phyloP scores from a whole-genome alignment of 2,888 invertebrate species.

The Eurois occulta region DNA sequence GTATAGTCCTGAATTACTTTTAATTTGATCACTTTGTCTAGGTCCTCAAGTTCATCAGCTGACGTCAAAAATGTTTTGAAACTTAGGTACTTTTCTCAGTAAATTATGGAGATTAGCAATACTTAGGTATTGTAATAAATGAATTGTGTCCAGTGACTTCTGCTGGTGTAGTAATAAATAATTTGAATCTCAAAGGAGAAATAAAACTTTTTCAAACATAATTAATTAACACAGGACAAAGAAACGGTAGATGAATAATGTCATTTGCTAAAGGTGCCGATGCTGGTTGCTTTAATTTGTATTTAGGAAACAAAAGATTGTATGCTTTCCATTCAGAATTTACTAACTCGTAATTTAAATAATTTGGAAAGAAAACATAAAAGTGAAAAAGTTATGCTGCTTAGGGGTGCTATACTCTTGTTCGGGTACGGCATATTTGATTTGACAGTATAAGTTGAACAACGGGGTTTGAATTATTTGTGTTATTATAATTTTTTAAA shows the following conservation, averaged over 20 bases:
- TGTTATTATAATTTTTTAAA: too few relatives aligned
- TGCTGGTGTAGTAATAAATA: constrained; percentile 26
- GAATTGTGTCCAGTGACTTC: background rate
- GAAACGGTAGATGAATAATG: constrained; percentile 38
- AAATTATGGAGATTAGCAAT: background rate
- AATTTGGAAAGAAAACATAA: background rate
- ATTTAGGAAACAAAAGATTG: constrained; percentile 14
- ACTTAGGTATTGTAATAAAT: background rate
- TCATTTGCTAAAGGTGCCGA: constrained; percentile 26
- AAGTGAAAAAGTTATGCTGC: background rate
- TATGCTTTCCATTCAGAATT: background rate
- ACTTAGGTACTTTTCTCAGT: background rate
- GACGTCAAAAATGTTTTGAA: background rate
- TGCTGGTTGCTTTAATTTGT: constrained; percentile 9
- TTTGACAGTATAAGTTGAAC: background rate
- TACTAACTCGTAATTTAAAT: background rate
- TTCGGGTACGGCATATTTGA: too few relatives aligned
- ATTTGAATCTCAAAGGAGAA: constrained; percentile 58
- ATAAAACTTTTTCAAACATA: constrained; percentile 56
- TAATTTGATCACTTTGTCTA: background rate
- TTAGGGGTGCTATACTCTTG: too few relatives aligned
- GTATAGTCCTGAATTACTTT: too few relatives aligned
- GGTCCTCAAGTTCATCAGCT: background rate
- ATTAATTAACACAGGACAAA: constrained; percentile 56
- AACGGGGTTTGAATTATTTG: background rate